Percentiles rank a stretch among this genome's conserved stretches.
Conservation (phyloP, 2,888 invertebrate species). For the Melolontha melolontha region DNA sequence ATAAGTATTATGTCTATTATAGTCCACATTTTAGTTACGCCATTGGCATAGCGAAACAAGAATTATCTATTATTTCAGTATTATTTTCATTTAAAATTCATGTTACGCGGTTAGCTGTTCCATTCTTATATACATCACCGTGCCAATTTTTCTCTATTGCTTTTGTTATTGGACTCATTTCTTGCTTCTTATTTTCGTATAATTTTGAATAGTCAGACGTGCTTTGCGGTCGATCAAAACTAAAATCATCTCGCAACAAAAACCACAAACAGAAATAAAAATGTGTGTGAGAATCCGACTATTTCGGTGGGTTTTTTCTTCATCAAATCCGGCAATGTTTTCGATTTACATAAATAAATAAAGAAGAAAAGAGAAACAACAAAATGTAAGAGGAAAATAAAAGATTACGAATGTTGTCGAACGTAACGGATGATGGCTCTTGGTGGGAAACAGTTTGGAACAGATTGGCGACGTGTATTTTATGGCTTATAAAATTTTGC, state of each 20-base stretch:
- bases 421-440: constrained; percentile 11
- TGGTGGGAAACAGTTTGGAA: constrained; percentile 19
- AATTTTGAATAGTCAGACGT: too few species aligned
- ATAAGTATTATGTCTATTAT: too few species aligned
- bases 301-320: too few species aligned
- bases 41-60: not conserved
- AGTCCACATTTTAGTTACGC: too few species aligned
- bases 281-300: too few species aligned
- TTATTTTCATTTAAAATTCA: constrained; percentile 3
- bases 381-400: constrained; percentile 2
- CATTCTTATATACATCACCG: not conserved
- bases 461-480: constrained; percentile 15
- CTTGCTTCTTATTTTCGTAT: too few species aligned
- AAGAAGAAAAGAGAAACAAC: constrained; percentile 1
- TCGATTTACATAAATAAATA: not conserved
- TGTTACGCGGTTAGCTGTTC: constrained; percentile 5
- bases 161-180: too few species aligned
- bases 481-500: constrained; percentile 16
- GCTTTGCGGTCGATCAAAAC: too few species aligned
- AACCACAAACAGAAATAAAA: too few species aligned
- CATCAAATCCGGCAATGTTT: not conserved
- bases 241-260: too few species aligned
- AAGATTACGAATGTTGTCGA: not conserved
- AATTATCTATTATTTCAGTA: not conserved
- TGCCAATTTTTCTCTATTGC: not conserved